A percentile compares a stretch with the other conserved stretches of the same genome.
Conservation (phyloP, 2,888 invertebrate genomes). For the Calliscelio sp. region DNA sequence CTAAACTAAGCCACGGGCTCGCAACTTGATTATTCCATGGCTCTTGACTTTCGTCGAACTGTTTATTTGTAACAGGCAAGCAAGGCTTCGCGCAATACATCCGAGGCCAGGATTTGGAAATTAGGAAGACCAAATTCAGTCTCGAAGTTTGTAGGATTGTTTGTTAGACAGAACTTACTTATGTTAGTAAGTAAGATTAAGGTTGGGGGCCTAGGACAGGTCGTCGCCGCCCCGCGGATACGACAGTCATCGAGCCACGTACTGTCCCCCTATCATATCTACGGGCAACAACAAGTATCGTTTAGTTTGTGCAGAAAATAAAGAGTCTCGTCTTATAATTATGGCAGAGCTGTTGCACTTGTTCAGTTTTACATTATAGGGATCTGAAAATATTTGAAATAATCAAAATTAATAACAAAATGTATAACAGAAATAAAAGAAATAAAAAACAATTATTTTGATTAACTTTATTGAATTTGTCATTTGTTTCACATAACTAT, state of each 20-base stretch:
- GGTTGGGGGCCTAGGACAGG: conserved; percentile 86
- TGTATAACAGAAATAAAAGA: neutral
- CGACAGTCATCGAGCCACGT: conserved; percentile 89
- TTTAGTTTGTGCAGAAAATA: conserved; percentile 86
- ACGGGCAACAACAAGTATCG: conserved; percentile 86
- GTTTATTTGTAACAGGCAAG: conserved; percentile 71
- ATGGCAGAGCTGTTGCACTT: conserved; percentile 23
- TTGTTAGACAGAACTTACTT: conserved; percentile 86
- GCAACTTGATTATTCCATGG: conserved; percentile 73
- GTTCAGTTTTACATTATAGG: neutral
- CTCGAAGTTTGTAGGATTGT: conserved; percentile 82
- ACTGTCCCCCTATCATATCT: conserved; percentile 88
- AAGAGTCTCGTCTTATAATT: conserved; percentile 71
- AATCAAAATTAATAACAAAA: neutral
- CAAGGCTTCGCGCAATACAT: conserved; percentile 84
- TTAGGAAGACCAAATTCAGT: conserved; percentile 81
- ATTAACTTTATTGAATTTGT: too few species aligned
- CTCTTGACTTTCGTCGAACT: conserved; percentile 67
- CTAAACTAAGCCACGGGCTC: conserved; percentile 78
- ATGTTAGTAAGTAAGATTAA: conserved; percentile 86
- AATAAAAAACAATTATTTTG: neutral
- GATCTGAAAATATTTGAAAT: conserved; percentile 33
- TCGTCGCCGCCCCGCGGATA: conserved; percentile 88
- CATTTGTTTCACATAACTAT: too few species aligned
- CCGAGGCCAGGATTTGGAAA: conserved; percentile 82